Evolutionary conservation across 2,888 invertebrate species (phyloP).

Genomic region (Lissocephala sabroskyi): DNA sequence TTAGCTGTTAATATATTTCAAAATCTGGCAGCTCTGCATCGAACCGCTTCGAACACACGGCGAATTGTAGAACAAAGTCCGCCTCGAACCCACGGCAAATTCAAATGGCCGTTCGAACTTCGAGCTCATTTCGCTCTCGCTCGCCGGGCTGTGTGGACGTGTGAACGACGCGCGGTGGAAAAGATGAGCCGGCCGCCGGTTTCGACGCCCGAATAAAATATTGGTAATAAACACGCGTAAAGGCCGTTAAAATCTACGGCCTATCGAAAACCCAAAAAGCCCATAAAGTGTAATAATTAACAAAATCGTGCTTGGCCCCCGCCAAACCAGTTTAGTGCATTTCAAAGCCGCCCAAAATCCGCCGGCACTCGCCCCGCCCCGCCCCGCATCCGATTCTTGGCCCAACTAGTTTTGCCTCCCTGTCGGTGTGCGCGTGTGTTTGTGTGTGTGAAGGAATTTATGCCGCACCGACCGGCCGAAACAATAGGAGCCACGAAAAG

Average conservation of each 20-base stretch:
- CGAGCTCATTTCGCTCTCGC: no score
- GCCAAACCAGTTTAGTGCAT: constrained; percentile 12
- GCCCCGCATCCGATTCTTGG: constrained; percentile 7
- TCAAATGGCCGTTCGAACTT: not conserved
- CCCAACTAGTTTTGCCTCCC: constrained; percentile 39
- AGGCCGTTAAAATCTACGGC: constrained; percentile 37
- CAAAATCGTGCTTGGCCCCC: constrained; percentile 41
- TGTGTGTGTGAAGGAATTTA: constrained; percentile 38
- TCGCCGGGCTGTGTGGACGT: no score
- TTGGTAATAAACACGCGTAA: constrained; percentile 55
- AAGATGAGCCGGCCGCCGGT: no score
- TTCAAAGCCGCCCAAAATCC: constrained; percentile 18
- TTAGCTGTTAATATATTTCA: no score
- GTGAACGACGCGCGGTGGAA: no score
- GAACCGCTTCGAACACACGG: no score
- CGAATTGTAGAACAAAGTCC: no score
- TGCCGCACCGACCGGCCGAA: constrained; percentile 25
- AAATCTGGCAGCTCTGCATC: no score
- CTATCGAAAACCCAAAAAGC: constrained; percentile 24
- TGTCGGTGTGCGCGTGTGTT: constrained; percentile 19
- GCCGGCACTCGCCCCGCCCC: constrained; percentile 33
- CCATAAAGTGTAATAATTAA: constrained; percentile 44
- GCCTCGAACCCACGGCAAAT: no score
- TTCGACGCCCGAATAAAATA: constrained; percentile 35
- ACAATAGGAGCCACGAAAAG: constrained; percentile 41